These are phyloP conservation scores for Drosophila lowei DNA, from an alignment of 1,140 invertebrate genomes.

Conservation along the genomic window DNA sequence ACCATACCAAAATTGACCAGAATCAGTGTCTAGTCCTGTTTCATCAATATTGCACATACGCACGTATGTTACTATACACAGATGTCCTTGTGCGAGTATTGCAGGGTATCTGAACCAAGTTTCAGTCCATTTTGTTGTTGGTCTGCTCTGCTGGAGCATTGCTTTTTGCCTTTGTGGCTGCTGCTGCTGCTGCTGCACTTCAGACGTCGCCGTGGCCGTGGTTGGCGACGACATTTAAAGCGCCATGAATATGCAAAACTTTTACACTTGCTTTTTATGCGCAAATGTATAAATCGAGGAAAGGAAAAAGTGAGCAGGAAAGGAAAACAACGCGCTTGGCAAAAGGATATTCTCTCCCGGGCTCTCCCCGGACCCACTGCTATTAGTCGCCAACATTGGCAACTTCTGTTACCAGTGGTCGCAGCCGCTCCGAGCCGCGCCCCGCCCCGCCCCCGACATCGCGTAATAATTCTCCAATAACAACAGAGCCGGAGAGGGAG, in stretches of 20 bases:
- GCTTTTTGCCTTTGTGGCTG: constrained; percentile 72
- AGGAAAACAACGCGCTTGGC: constrained; percentile 39
- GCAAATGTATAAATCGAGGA: constrained; percentile 56
- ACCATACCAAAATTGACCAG: no score
- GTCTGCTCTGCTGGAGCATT: constrained; percentile 36
- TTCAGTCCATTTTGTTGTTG: constrained; percentile 33
- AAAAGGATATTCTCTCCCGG: constrained; percentile 40
- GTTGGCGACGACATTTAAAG: constrained; percentile 77
- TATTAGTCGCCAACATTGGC: constrained; percentile 69
- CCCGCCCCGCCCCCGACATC: constrained; percentile 21
- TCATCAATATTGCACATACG: no score
- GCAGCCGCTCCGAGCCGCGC: no score
- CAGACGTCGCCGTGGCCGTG: constrained; percentile 56
- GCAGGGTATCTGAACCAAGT: constrained; percentile 44
- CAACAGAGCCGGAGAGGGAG: constrained; percentile 35
- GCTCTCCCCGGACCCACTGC: constrained; percentile 34
- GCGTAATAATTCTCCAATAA: constrained; percentile 79
- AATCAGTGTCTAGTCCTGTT: not conserved
- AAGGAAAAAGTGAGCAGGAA: constrained; percentile 25
- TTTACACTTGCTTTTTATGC: constrained; percentile 72
- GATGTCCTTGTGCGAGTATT: not conserved
- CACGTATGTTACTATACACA: no score
- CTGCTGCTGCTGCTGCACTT: constrained; percentile 58
- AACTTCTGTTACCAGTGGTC: constrained; percentile 58
- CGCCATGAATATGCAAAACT: constrained; percentile 81